Conservation (phyloP, 1,140 invertebrate genomes). For the Battus philenor region DNA sequence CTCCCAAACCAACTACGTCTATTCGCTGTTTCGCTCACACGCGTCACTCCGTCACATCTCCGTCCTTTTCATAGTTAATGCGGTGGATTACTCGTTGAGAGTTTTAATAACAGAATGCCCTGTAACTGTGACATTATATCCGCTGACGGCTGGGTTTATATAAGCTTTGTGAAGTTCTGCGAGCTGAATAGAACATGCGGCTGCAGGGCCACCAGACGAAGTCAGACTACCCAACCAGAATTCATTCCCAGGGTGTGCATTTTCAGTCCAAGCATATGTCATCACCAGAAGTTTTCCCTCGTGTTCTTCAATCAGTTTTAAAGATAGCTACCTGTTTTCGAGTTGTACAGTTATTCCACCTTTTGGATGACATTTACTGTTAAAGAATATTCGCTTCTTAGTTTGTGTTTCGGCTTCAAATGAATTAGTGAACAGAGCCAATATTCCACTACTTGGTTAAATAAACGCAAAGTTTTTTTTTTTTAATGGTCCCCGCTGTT, state of each 20-base stretch:
- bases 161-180: conserved; percentile 56
- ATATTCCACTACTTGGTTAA: conserved; percentile 33
- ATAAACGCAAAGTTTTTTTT: too few relatives aligned
- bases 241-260: conserved; percentile 80
- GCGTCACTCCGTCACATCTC: too few relatives aligned
- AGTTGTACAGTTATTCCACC: conserved; percentile 69
- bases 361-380: too few relatives aligned
- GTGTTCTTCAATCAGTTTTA: conserved; percentile 53
- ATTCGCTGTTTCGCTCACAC: neutral
- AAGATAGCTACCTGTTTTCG: conserved; percentile 61
- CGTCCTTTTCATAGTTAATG: conserved; percentile 5
- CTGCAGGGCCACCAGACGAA: conserved; percentile 78
- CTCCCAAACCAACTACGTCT: too few relatives aligned
- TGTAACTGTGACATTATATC: conserved; percentile 24
- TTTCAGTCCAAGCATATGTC: conserved; percentile 82
- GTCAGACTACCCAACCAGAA: conserved; percentile 71
- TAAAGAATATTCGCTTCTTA: too few relatives aligned
- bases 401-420: conserved; percentile 7
- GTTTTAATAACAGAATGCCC: conserved; percentile 24
- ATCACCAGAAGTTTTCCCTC: conserved; percentile 78
- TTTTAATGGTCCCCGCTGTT: too few relatives aligned
- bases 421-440: conserved; percentile 40
- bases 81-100: conserved; percentile 27
- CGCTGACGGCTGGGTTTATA: conserved; percentile 41
- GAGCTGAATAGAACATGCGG: conserved; percentile 67